Base-by-base conservation (phyloP, 2,888 invertebrate genomes). In the Drosophila putrida region DNA sequence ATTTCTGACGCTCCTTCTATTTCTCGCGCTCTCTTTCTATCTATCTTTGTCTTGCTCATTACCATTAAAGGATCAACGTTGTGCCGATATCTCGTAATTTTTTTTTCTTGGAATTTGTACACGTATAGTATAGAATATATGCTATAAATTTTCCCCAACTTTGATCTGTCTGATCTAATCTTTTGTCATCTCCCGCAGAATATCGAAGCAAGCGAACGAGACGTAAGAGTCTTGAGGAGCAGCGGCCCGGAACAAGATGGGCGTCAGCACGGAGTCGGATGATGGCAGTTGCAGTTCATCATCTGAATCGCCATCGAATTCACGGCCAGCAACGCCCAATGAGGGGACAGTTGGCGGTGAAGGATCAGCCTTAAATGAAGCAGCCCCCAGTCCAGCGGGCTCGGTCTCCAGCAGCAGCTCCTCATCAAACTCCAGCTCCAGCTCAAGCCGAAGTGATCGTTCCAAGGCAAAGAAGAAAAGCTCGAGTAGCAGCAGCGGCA, bases 301-400 rank as follows among this genome's bases (percentile, higher is more conserved):
- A 9, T 55, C 75, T 49, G 93, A 93, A 62, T 93, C 93, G 33
- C 93, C 93, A 13, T 93, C 93, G 73, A 93, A 93, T 60, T 90
- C 92, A 25, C 75, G 78, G 1, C 90, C 90, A 55, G 90, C 86
- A 2, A 53, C 80, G 41, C 86, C 71, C 46, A 61, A 51, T 6
- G 88, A 93, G 72, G 72, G 67, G 10, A 57, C 39, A 27, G 58
- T 53, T 13, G 50, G 43, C 27, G 39, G 25, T 6, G 28, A 39
- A 13, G 65, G 55, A 4, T 25, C 43, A 27, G 31, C 28, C 0
- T 27, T 47, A 35, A 66, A 54, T 51, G 36, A 6, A 4, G 60
- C 35, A 4, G 60, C 35, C 11, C 46, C 15, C 9, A 63, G 63
- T 41, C 49, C 57, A 13, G 57, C 38, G 2, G 20, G 46, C 4